Evolutionary conservation across 2,797 vertebrate genomes (phyloP).

Genomic region (Dicrostonyx torquatus): DNA sequence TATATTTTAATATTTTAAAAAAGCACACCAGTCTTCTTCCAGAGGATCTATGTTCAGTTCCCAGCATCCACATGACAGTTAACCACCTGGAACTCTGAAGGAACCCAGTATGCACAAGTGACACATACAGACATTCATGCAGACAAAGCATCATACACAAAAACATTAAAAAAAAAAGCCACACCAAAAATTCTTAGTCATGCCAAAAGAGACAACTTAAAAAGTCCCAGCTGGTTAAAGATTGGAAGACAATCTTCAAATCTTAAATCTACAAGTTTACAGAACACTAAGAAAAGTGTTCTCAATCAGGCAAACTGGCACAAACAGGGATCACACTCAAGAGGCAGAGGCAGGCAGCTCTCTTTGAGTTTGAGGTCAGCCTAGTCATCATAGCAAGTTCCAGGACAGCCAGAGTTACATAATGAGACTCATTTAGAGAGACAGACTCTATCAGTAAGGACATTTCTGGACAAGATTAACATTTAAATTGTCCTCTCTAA

Average conservation of each 20-base stretch:
- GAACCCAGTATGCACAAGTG: not conserved
- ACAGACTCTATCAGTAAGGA: not conserved
- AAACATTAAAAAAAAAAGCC: not conserved
- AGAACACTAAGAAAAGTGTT: not conserved
- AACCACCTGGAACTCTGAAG: not conserved
- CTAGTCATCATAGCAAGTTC: not conserved
- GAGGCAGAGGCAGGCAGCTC: not conserved
- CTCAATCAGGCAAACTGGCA: not conserved
- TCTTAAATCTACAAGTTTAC: not conserved
- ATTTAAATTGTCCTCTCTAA: not conserved
- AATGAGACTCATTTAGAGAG: not conserved
- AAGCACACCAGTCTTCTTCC: not conserved
- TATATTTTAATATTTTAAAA: not conserved
- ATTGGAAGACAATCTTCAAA: not conserved
- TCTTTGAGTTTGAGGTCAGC: not conserved
- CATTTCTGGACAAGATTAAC: not conserved
- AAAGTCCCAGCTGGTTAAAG: not conserved
- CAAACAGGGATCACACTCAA: not conserved
- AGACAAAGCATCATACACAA: not conserved
- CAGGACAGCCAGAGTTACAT: not conserved
- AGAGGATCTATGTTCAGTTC: not conserved
- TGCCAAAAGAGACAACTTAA: not conserved
- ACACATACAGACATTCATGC: not conserved
- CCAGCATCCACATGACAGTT: not conserved
- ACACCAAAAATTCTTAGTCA: not conserved